Evolutionary conservation across 2,797 vertebrate species (phyloP).

Genomic region (Numenius phaeopus): DNA sequence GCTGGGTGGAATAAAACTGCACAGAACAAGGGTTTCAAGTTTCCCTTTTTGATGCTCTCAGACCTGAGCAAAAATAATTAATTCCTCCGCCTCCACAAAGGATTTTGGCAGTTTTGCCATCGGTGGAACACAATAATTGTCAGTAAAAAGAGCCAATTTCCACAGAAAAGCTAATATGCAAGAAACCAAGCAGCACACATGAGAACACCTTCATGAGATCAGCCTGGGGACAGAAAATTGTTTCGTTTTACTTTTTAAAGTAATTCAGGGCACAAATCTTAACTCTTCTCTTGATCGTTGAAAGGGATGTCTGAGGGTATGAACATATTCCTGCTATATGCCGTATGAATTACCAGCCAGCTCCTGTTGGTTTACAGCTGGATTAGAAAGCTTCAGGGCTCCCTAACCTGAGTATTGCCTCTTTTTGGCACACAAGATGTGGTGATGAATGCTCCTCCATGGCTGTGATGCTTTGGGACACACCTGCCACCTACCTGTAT

Average conservation of each 20-base stretch:
- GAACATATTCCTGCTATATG: neutral
- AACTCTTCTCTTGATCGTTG: neutral
- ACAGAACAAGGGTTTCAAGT: slow-evolving; percentile 58
- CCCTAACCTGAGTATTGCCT: neutral
- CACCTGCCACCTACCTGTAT: neutral
- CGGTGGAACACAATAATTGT: neutral
- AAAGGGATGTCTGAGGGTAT: neutral
- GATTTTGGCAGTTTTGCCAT: neutral
- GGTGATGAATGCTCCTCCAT: neutral
- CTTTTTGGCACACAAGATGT: neutral
- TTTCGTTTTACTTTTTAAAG: neutral
- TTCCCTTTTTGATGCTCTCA: slow-evolving; percentile 32
- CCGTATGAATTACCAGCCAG: neutral
- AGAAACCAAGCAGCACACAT: neutral
- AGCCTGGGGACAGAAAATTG: neutral
- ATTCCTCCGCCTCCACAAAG: slow-evolving; percentile 32
- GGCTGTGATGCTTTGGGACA: neutral
- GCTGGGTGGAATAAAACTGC: slow-evolving; percentile 38
- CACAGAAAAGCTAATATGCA: neutral
- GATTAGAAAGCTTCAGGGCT: neutral
- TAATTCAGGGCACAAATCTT: neutral
- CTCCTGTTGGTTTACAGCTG: neutral
- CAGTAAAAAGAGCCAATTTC: neutral
- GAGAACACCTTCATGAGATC: neutral
- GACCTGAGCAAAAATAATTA: slow-evolving; percentile 46